Percentiles rank a stretch among this genome's conserved stretches.
Conservation (phyloP, 2,888 invertebrate species). For the Clusia tigrina region DNA sequence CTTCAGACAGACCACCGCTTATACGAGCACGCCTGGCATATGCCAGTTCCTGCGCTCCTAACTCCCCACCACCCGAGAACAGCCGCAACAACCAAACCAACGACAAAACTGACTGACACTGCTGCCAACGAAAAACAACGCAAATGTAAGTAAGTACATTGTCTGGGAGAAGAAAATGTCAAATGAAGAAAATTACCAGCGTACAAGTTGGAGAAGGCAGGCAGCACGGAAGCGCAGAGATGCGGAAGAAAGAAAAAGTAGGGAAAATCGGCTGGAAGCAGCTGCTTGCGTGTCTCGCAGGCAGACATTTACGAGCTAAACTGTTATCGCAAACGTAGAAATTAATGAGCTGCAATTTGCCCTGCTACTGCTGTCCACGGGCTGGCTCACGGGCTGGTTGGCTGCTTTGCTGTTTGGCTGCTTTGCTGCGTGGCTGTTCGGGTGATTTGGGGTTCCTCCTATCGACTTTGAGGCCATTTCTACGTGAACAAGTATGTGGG, state of each 20-base stretch:
- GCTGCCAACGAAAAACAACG: too few species aligned
- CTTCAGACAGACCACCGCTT: neutral
- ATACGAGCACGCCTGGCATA: neutral
- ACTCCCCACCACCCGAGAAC: neutral
- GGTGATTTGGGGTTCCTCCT: neutral
- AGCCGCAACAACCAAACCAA: neutral
- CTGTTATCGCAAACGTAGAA: slow-evolving; percentile 37
- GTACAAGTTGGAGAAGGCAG: slow-evolving; percentile 4
- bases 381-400: neutral
- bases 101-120: neutral
- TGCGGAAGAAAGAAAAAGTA: slow-evolving; percentile 14
- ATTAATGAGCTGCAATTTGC: slow-evolving; percentile 39
- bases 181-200: slow-evolving; percentile 10
- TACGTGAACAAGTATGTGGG: slow-evolving; percentile 6
- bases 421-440: neutral
- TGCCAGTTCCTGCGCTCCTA: neutral
- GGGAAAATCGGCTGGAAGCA: neutral
- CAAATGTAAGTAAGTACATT: neutral
- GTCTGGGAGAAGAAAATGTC: neutral
- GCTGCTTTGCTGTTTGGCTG: neutral
- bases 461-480: neutral
- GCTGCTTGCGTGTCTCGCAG: neutral
- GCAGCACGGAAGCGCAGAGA: neutral
- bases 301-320: slow-evolving; percentile 31
- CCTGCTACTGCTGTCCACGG: slow-evolving; percentile 10